Base-by-base conservation (phyloP, 2,888 invertebrate genomes). In the Thumatha senex region DNA sequence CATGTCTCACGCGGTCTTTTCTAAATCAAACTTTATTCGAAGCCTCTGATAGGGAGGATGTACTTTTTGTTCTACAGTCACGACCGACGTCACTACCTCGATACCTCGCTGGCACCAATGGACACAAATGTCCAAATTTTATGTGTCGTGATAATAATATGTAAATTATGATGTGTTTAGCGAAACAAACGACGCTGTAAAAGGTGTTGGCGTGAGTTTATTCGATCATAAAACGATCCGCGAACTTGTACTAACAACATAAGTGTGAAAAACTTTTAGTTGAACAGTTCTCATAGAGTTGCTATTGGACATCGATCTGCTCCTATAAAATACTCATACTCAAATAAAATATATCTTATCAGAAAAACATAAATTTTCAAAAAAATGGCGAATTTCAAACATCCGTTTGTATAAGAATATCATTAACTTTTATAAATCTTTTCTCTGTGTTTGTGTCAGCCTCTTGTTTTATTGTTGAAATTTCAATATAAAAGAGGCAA, bases 1-100 rank as follows among this genome's bases (percentile, higher is more conserved):
- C 73, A 67, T 70, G 75, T 81, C 80, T 77, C 84, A 72, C 74
- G 65, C 71, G 8, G 4, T 66, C 70, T 75, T 65, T 71, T 75
- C 75, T 74, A 76, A 79, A 75, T 74, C 70, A 71, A 61, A 70
- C 67, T 76, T 80, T 79, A 76, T 78, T 59, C 56, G 14, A 30
- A 36, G 57, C 47, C 41, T 29, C 45, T 15, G 52, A 52, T 53
- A 53, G 13, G 15, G 13, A 35, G 39, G 31, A 24, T 34, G 40
- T 30, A 35, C 51, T 46, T 67, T 61, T 59, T 60, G 53, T 59
- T 48, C 51, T 30, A 34, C 54, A 46, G 57, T 67, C 74, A 70
- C 78, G 77, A 75, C 46, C 40, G 34, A 14, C 33, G 10, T 38
- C 15, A 11, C 14, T 40, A 35, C n/a, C 13, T 58, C 71, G 74